These are phyloP conservation scores for Protobothrops mucrosquamatus DNA, from an alignment of 2,113 vertebrate genomes.

Conservation along the genomic window DNA sequence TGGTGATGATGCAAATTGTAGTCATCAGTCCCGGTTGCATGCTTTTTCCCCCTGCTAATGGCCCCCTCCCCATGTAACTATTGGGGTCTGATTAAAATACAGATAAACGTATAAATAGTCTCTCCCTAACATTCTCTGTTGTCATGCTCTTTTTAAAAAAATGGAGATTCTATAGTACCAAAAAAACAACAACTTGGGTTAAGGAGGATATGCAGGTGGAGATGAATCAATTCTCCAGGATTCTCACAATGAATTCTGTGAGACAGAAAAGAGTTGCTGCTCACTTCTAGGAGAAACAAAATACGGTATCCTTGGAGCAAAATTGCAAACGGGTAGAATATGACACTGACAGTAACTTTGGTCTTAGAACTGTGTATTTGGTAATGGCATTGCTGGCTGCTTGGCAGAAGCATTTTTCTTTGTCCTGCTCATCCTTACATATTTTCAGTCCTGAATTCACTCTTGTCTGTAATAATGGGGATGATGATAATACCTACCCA, in stretches of 20 bases:
- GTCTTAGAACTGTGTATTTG: not conserved
- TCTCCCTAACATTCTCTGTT: not conserved
- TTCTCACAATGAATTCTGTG: not conserved
- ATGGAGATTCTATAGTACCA: not conserved
- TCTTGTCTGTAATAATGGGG: not conserved
- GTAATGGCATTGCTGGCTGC: not conserved
- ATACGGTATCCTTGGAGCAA: not conserved
- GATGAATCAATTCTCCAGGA: not conserved
- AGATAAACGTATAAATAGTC: not conserved
- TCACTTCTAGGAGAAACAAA: not conserved
- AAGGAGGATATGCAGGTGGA: not conserved
- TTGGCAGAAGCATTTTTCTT: not conserved
- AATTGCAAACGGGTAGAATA: not conserved
- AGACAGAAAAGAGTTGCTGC: not conserved
- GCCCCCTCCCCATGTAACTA: not conserved
- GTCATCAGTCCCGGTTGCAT: not conserved
- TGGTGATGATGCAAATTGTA: constrained; percentile 1
- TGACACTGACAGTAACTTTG: not conserved
- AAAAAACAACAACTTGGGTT: not conserved
- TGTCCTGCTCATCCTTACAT: not conserved
- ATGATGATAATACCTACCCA: not conserved
- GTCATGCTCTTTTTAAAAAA: not conserved
- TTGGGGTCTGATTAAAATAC: not conserved
- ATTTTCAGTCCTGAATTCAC: too few species aligned
- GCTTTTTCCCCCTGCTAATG: not conserved